Base-by-base conservation (phyloP, 2,888 invertebrate species). In the Seira ritae region DNA sequence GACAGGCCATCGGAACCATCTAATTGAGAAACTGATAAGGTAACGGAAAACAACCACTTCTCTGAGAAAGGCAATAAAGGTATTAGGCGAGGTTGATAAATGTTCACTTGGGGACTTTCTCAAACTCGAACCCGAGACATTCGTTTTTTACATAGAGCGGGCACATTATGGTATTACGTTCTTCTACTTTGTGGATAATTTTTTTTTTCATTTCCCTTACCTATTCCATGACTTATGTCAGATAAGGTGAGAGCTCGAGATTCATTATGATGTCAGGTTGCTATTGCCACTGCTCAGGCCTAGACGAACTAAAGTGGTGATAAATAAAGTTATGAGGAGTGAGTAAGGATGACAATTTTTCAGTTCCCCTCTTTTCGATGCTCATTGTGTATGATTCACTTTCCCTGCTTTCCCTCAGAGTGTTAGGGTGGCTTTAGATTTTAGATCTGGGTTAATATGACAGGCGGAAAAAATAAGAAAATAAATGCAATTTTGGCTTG, bases 261-360 rank as follows among this genome's bases (percentile, higher is more conserved):
- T 80, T 68, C 74, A 80, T 80, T 75, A 75, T 80, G 65, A 76
- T 81, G 81, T 75, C 75, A 71, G 37, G 60, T 50, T 42, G 4
- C 12, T 8, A 12, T 8, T 42, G 6, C 12, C 42, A 8, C 50
- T 50, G 15, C n/a, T 74, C 71, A 66, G 71, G 70, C 71, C 76
- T 67, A 23, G 65, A 2, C 50, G 81, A 66, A 81, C n/a, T n/a
- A n/a, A n/a, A n/a, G n/a, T 80, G 80, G 74, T 76, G 81, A 81
- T 81, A 76, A 81, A 81, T 81, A 81, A 75, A 81, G 80, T 75
- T 81, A 81, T 81, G 71, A 75, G 75, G n/a, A n/a, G n/a, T n/a
- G n/a, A n/a, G n/a, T 80, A 70, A 65, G 68, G 75, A 76, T 71
- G 76, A 81, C 81, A 81, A 81, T 81, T 81, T 81, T 76, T 81